A percentile compares a stretch with the other conserved stretches of the same genome.
Evolutionary conservation across 1,140 invertebrate species (phyloP).

Genomic region (Aphaenogaster floridana): DNA sequence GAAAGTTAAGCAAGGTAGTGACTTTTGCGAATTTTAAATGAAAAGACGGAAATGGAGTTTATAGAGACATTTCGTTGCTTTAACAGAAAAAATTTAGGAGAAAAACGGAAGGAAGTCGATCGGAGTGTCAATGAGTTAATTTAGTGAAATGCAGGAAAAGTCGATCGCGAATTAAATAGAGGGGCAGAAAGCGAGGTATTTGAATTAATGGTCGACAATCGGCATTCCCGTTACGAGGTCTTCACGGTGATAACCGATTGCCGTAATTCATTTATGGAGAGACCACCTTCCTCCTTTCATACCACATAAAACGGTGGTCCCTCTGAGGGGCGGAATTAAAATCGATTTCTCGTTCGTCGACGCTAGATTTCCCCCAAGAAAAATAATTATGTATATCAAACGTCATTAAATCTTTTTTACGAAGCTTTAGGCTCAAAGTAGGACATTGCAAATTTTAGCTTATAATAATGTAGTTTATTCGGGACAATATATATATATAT

Average conservation of each 20-base stretch:
- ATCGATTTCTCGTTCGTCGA: slow-evolving; percentile 51
- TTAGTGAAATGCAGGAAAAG: slow-evolving; percentile 52
- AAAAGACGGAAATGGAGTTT: not conserved
- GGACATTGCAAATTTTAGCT: not conserved
- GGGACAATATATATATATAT: too few relatives aligned
- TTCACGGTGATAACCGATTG: slow-evolving; percentile 33
- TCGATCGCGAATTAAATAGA: slow-evolving; percentile 54
- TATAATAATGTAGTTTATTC: not conserved
- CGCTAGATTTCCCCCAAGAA: not conserved
- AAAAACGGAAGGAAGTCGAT: not conserved
- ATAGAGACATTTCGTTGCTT: not conserved
- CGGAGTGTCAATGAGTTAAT: slow-evolving; percentile 12
- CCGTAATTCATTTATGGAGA: slow-evolving; percentile 68
- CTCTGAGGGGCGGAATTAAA: not conserved
- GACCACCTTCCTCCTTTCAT: slow-evolving; percentile 2
- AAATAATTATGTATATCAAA: slow-evolving; percentile 26
- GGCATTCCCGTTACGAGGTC: slow-evolving; percentile 37
- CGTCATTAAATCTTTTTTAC: slow-evolving; percentile 9
- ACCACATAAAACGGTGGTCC: slow-evolving; percentile 3
- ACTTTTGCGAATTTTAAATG: not conserved
- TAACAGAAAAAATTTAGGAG: not conserved
- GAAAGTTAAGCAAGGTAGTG: not conserved
- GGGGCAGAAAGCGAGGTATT: slow-evolving; percentile 54
- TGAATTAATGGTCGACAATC: slow-evolving; percentile 70
- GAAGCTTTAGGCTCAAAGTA: not conserved